Evolutionary conservation across 2,888 invertebrate genomes (phyloP).

Genomic region (Watsonalla binaria): DNA sequence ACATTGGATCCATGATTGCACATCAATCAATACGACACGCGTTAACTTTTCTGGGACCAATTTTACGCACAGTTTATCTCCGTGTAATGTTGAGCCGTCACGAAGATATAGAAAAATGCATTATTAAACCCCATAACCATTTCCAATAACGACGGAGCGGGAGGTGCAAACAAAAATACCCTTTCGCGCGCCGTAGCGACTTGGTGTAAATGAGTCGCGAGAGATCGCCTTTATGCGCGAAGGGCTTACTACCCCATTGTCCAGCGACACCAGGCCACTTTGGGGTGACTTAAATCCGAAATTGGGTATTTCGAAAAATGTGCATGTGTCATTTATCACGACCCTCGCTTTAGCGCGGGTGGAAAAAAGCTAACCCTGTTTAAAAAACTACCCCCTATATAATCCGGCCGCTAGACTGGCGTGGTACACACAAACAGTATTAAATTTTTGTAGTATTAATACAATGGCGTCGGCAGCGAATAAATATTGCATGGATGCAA

Average conservation of each 20-base stretch:
- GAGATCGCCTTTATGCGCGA: conserved; percentile 35
- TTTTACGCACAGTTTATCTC: conserved; percentile 64
- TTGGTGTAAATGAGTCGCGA: conserved; percentile 65
- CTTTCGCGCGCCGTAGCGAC: conserved; percentile 35
- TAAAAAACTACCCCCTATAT: conserved; percentile 72
- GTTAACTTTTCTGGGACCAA: conserved; percentile 53
- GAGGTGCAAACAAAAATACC: conserved; percentile 50
- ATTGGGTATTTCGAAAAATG: conserved; percentile 80
- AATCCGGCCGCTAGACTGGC: conserved; percentile 63
- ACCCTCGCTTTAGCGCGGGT: conserved; percentile 54
- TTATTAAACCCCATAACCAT: conserved; percentile 66
- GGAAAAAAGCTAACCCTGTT: conserved; percentile 75
- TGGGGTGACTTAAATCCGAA: conserved; percentile 80
- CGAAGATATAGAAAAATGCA: conserved; percentile 60
- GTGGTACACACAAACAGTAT: conserved; percentile 73
- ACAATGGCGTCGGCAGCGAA: conserved; percentile 64
- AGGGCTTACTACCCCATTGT: conserved; percentile 52
- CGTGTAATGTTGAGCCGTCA: conserved; percentile 49
- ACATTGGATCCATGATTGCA: conserved; percentile 33
- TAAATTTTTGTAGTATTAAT: conserved; percentile 73
- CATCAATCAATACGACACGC: conserved; percentile 38
- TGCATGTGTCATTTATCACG: conserved; percentile 80
- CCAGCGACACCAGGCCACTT: conserved; percentile 71
- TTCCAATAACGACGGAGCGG: conserved; percentile 40
- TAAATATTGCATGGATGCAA: conserved; percentile 71